phyloP scores from a whole-genome alignment of 2,888 invertebrate species.

The Drosophila acutilabella region DNA sequence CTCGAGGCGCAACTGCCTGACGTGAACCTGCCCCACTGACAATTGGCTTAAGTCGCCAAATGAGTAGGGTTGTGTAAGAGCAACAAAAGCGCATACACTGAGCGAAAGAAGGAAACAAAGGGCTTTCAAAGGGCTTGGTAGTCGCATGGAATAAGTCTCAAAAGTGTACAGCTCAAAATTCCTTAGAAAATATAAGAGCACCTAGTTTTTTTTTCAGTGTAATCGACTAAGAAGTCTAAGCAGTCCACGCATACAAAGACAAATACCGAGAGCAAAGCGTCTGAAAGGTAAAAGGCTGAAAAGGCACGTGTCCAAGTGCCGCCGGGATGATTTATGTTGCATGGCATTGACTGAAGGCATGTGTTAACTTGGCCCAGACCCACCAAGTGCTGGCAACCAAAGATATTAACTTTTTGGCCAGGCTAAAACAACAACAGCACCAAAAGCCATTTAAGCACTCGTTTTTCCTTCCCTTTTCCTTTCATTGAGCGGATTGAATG shows the following conservation, averaged over 20 bases:
- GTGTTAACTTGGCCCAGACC: constrained; percentile 36
- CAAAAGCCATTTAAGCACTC: constrained; percentile 14
- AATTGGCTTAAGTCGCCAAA: constrained; percentile 69
- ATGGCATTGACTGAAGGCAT: constrained; percentile 74
- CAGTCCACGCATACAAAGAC: neutral
- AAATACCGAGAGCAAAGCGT: neutral
- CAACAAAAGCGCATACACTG: too few relatives aligned
- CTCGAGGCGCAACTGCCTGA: constrained; percentile 31
- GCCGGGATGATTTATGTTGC: constrained; percentile 72
- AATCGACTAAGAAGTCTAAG: neutral
- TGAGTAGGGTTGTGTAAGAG: constrained; percentile 1
- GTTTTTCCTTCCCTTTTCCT: too few relatives aligned
- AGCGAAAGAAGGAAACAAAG: too few relatives aligned
- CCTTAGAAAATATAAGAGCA: too few relatives aligned
- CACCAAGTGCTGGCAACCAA: neutral
- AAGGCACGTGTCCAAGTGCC: constrained; percentile 76
- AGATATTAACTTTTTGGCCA: neutral
- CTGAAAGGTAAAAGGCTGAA: constrained; percentile 61
- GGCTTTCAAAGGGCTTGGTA: too few relatives aligned
- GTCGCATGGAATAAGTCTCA: too few relatives aligned
- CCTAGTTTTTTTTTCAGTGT: neutral
- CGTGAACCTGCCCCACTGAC: constrained; percentile 79
- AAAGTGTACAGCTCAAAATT: too few relatives aligned
- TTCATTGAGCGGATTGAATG: neutral
- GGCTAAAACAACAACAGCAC: neutral